phyloP scores from a whole-genome alignment of 2,113 vertebrate genomes.

The Peucedramus taeniatus region DNA sequence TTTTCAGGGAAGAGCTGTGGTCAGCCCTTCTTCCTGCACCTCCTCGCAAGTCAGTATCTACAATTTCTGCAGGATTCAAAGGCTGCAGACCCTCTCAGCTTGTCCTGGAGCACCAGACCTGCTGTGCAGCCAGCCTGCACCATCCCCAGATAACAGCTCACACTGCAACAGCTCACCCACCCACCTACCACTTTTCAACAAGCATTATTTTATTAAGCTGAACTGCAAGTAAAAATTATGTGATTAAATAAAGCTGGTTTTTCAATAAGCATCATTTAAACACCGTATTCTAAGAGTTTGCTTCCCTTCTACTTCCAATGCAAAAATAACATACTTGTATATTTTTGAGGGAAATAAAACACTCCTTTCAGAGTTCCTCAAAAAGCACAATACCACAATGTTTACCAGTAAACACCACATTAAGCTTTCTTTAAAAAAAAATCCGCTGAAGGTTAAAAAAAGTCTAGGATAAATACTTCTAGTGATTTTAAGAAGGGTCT shows the following conservation, averaged over 20 bases:
- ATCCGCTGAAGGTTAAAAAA: neutral
- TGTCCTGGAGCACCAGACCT: neutral
- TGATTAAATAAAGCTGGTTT: neutral
- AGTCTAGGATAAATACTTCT: neutral
- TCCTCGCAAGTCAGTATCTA: neutral
- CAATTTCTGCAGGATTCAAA: neutral
- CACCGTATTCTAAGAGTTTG: neutral
- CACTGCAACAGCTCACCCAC: neutral
- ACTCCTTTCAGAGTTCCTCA: neutral
- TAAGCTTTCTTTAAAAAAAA: neutral
- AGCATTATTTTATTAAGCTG: neutral
- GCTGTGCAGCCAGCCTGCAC: neutral
- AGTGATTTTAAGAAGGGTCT: neutral
- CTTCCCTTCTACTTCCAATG: neutral
- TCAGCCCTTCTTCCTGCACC: neutral
- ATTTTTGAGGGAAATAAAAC: neutral
- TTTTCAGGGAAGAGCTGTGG: neutral
- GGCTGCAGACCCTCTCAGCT: neutral
- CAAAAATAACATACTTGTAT: neutral
- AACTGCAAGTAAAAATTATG: neutral
- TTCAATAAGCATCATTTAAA: neutral
- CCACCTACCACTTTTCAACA: neutral
- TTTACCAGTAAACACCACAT: neutral
- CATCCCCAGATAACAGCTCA: neutral
- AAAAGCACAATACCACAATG: neutral